Base-by-base conservation (phyloP, 1,140 invertebrate species). In the Drosophila teissieri region DNA sequence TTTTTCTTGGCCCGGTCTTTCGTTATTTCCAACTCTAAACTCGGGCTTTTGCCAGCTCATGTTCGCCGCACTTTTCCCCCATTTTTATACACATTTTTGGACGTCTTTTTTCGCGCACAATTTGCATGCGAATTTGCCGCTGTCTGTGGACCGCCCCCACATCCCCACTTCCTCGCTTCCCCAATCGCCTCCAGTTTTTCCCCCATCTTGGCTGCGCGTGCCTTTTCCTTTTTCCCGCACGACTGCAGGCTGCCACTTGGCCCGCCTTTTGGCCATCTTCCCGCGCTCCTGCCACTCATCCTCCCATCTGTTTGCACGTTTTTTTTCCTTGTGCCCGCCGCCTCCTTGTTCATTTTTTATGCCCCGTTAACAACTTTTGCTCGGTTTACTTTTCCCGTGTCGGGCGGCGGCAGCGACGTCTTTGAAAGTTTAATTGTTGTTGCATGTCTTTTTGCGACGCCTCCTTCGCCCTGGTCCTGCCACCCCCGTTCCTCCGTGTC, bases 401-500 rank as follows among this genome's bases (percentile, higher is more conserved):
- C 77, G 79, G 51, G 75, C 83, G 75, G 70, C 82, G 61, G 60
- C 81, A 75, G 54, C 81, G 72, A 49, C 75, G 86, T 89, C 84
- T 89, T 89, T 89, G 75, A 86, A 89, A 89, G 84, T 89, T 89
- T 89, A 89, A 89, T 89, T 89, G 84, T 89, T 89, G 84, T 89
- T 89, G 84, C 84, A 89, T 89, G 84, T 89, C 84, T 78, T 84
- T 84, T 89, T 70, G 73, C 84, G 31, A 62, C 63, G 39, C 54
- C 73, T 15, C 40, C 78, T 15, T 36, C 64, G 49, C 44, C 49
- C 49, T 37, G 22, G 19, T 56, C 54, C 44, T 48, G 64, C 55
- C 57, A 31, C 63, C 6, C 17, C 31, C 62, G 34, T 3, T 10
- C 31, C 31, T 14, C 22, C 37, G 12, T 69, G 62, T 69, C 44